Evolutionary conservation across 64 coral and sea anemone species (phyloP), one percentile per base, ranked within the genome.

Genomic region (Actinia tenebrosa): DNA sequence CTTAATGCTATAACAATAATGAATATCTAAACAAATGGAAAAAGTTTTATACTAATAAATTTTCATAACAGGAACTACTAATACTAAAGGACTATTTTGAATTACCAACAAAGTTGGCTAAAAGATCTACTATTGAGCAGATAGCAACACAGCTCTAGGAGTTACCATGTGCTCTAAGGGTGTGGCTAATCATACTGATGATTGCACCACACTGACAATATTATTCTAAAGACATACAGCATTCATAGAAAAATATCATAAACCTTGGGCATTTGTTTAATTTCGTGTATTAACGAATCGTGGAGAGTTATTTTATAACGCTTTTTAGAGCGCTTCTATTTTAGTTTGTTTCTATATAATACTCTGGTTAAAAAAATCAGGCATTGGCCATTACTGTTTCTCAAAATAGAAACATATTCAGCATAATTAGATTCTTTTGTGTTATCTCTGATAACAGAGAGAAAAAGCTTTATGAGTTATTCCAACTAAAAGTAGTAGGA

Each of bases 181-280:
- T 75, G 69, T 75, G 69, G 69, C 13, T 75, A 14, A 15, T 75
- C 69, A 75, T 37, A 37, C 30, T 37, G 30, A 37, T 37, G 1
- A 37, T 37, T 37, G 30, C 30, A 75, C 69, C 69, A 37, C 23
- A 75, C 26, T 11, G 13, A 43, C 23, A 30, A 75, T 66, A 75
- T 75, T 75, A 75, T 75, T 75, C 69, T 75, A 30, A 75, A 75
- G 69, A 30, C 11, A 75, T 75, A 75, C 69, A 75, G 69, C 26
- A 15, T 75, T 30, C 69, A 75, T 75, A 75, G 27, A 43, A 75
- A 75, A 75, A 75, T 75, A 75, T 75, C 25, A 75, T 11, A 75
- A 30, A 27, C 69, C 69, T 75, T 75, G 69, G 69, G 69, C 14
- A 11, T 26, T 69, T 75, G n/a, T 75, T 75, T 75, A 26, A 75